Evolutionary conservation across 2,888 invertebrate genomes (phyloP).

Genomic region (Corythucha ciliata): DNA sequence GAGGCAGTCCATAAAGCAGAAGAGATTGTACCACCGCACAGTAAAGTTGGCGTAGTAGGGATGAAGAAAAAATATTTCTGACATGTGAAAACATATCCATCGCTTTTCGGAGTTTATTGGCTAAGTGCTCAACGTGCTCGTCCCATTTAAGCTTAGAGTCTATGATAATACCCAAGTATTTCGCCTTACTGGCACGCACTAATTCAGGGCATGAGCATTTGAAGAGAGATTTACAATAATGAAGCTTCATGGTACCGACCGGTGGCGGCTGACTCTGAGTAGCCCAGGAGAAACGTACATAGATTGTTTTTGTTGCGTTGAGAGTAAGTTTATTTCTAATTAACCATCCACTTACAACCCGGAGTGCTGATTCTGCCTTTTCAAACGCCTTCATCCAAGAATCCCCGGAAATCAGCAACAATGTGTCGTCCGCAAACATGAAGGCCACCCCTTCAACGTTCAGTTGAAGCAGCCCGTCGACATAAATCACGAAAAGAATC

Average conservation of each 20-base stretch:
- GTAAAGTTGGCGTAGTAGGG: background rate
- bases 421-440: slow-evolving; percentile 5
- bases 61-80: too few species aligned
- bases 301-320: background rate
- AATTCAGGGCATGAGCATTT: too few species aligned
- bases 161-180: too few species aligned
- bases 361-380: background rate
- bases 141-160: too few species aligned
- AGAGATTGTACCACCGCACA: background rate
- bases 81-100: too few species aligned
- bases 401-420: background rate
- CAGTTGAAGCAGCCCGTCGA: background rate
- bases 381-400: background rate
- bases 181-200: too few species aligned
- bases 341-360: background rate
- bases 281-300: background rate
- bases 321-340: background rate
- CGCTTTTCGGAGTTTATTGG: too few species aligned
- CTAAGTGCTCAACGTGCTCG: too few species aligned
- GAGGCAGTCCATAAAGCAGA: background rate
- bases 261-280: too few species aligned
- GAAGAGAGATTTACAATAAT: too few species aligned
- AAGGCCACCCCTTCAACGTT: background rate
- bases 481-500: background rate
- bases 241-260: too few species aligned